Evolutionary conservation across 35 echinoderm and acorn worm genomes (phyloP), one percentile per base, ranked within the genome.

Genomic region (Strongylocentrotus purpuratus): DNA sequence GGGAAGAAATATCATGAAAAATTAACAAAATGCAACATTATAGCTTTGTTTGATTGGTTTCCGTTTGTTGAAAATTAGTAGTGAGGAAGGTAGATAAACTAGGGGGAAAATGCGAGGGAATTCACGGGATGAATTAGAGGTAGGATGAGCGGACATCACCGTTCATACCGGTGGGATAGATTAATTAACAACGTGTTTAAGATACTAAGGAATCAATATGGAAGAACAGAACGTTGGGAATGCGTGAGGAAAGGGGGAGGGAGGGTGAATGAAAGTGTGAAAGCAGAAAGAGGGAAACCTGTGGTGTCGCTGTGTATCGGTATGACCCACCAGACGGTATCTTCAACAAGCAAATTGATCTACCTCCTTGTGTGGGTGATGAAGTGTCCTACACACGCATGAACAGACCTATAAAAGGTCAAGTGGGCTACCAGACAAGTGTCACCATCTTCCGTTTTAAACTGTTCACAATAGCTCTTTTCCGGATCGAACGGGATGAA

Each of bases 271-370:
- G 7, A 28, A n/a, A 78, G 25, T 22, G 18, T 22, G 3, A 25
- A n/a, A 78, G 8, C 4, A 18, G 65, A 28, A n/a, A n/a, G 28
- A 22, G 20, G 25, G 25, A 28, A 28, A 55, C 8, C 50, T 55
- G 50, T 55, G 50, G 50, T 55, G 50, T 55, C 15, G 15, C 50
- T 55, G 11, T 55, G 50, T 55, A 11, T 55, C 50, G 50, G 10
- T 55, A 11, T 55, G 50, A 28, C 65, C 5, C 20, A 28, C 65
- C 65, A 78, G 65, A 28, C 20, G 22, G 22, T 78, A 28, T 78
- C 65, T 78, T 78, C 65, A 78, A 78, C 65, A 78, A 78, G 65
- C 65, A 78, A 28, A 78, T 78, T 78, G 65, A 78, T 78, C 65
- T 78, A 28, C 65, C 65, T 78, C 65, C 20, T 78, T 78, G 4